Conservation (phyloP, 2,888 invertebrate species). For the Meta bourneti region DNA sequence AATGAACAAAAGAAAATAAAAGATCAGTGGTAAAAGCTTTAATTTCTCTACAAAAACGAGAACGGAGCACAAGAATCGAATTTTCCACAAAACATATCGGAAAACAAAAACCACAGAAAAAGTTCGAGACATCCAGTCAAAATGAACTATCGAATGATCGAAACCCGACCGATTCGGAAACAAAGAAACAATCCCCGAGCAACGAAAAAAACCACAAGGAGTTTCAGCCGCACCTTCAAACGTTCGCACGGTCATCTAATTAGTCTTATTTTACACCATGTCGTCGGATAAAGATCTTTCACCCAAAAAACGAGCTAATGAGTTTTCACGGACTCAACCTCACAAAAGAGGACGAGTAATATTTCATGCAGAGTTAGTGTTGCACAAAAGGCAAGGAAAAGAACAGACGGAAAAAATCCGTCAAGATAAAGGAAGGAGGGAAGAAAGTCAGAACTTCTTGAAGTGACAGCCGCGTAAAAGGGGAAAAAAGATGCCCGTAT, state of each 20-base stretch:
- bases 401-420: background rate
- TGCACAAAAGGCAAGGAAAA: slow-evolving; percentile 5
- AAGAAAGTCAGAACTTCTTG: slow-evolving; percentile 9
- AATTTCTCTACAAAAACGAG: too few species aligned
- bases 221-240: background rate
- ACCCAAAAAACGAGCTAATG: background rate
- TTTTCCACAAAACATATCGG: too few species aligned
- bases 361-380: slow-evolving; percentile 9
- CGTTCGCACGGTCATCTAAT: background rate
- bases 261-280: background rate
- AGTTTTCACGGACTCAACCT: background rate
- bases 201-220: background rate
- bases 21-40: too few species aligned
- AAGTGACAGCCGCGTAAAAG: slow-evolving; percentile 20
- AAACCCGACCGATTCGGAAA: background rate
- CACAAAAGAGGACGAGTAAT: background rate
- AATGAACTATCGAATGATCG: background rate
- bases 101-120: too few species aligned
- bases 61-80: too few species aligned
- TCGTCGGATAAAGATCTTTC: background rate
- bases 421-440: background rate
- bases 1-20: too few species aligned
- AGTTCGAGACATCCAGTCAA: background rate
- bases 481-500: background rate
- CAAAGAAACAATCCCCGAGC: background rate